Evolutionary conservation across 2,888 invertebrate genomes (phyloP), one percentile per base, ranked within the genome.

Genomic region (Aromia moschata): DNA sequence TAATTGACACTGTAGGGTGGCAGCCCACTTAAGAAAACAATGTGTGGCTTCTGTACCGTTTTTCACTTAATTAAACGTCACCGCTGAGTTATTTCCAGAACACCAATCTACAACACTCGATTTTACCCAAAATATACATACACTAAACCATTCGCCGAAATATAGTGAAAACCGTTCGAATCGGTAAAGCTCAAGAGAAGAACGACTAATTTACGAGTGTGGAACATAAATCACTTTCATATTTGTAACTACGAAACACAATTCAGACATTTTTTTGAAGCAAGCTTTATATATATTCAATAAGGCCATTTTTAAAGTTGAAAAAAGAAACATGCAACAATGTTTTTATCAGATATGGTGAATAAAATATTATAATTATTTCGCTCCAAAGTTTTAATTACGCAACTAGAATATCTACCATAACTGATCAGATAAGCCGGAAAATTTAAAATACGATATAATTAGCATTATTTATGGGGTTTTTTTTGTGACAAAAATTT

Each of bases 61-160:
- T 12, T 37, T 47, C 38, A 4, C 14, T 49, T 20, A 38, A 38
- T 49, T 30, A 25, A 38, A 47, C 14, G 25, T 49, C 49, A 49
- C 38, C 49, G 30, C 49, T 10, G 9, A 15, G 38, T 38, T 49
- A 49, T 49, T 38, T 25, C n/a, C 38, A 38, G 49, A 49, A 49
- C 49, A 33, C 25, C 25, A 9, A 18, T 15, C 49, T 49, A 49
- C 38, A 12, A 49, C 49, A 49, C 38, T 20, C 38, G 37, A 20
- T 47, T 49, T 49, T 43, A 49, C 49, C 38, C 25, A 37, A 49
- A 49, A 49, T 49, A 25, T 49, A 38, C 49, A 49, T 49, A 49
- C 49, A 38, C 49, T 49, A 38, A 12, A 49, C 38, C 49, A 49
- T 49, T 49, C 49, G 38, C 49, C 37, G 49, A 38, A 49, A 37